A percentile compares a stretch with the other conserved stretches of the same genome.
phyloP scores from a whole-genome alignment of 1,140 invertebrate species.

The Macrocentrus cingulum region DNA sequence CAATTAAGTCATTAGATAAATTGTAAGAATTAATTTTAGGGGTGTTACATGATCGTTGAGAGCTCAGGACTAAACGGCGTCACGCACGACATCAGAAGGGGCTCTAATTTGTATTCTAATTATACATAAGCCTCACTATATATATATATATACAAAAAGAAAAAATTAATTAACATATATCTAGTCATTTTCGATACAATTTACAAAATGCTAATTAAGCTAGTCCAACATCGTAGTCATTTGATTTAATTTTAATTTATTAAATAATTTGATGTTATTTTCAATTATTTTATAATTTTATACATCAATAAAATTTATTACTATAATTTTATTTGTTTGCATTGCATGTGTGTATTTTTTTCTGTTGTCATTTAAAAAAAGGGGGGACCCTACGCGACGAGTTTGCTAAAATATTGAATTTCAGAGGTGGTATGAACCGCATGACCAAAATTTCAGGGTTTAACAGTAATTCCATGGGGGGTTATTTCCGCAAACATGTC shows the following conservation, averaged over 20 bases:
- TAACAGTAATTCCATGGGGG: constrained; percentile 7
- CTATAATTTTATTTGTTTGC: constrained; percentile 23
- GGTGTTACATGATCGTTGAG: constrained; percentile 26
- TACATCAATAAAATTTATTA: constrained; percentile 28
- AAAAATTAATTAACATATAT: constrained; percentile 14
- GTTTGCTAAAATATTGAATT: too few species aligned
- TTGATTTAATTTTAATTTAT: constrained; percentile 17
- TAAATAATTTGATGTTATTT: constrained; percentile 7
- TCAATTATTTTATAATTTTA: constrained; percentile 18
- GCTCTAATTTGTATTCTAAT: constrained; percentile 40
- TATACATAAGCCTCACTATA: constrained; percentile 33
- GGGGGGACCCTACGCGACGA: too few species aligned
- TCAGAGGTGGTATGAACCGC: background rate
- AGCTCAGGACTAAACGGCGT: constrained; percentile 26
- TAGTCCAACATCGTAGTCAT: constrained; percentile 44
- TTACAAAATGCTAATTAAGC: constrained; percentile 38
- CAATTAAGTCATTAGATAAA: constrained; percentile 37
- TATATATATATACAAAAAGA: background rate
- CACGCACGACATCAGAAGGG: constrained; percentile 32
- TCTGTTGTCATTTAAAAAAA: constrained; percentile 26
- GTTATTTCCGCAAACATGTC: constrained; percentile 11
- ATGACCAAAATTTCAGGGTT: constrained; percentile 4
- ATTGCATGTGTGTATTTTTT: constrained; percentile 30
- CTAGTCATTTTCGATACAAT: constrained; percentile 45
- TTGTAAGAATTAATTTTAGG: constrained; percentile 41